These are phyloP conservation scores for Balanococcus diminutus DNA, from an alignment of 2,888 invertebrate species.

Conservation along the genomic window DNA sequence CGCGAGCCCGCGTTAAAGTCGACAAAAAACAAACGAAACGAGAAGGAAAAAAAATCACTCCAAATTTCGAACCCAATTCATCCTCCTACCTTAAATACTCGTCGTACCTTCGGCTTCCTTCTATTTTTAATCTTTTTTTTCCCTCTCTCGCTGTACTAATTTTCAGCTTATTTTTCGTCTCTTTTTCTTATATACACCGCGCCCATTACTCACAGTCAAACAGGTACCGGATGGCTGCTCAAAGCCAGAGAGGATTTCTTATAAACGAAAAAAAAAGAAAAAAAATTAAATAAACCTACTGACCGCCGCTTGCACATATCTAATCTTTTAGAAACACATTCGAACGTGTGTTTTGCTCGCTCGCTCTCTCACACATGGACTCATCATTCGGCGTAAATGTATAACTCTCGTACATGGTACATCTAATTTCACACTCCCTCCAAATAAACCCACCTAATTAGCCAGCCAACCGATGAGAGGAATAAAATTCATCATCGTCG, in stretches of 20 bases:
- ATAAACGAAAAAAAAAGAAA: conserved; percentile 2
- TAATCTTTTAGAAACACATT: background rate
- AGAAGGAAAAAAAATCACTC: background rate
- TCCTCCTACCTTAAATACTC: background rate
- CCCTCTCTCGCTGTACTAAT: background rate
- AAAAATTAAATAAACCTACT: background rate
- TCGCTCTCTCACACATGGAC: too few species aligned
- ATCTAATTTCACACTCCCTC: background rate
- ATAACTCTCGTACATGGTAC: background rate
- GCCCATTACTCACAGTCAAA: background rate
- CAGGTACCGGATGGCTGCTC: background rate
- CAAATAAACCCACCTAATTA: background rate
- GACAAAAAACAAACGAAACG: background rate
- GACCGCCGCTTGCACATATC: background rate
- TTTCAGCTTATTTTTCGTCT: background rate
- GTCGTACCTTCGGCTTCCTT: background rate
- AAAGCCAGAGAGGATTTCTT: background rate
- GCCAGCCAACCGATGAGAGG: background rate
- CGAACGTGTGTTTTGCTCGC: background rate
- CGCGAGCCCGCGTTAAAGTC: background rate
- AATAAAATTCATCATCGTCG: background rate
- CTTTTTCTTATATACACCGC: background rate
- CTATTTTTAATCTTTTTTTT: background rate
- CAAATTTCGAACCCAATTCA: background rate
- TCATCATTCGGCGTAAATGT: too few species aligned